Base-by-base conservation (phyloP, 2,888 invertebrate species). In the Euplagia quadripunctaria region DNA sequence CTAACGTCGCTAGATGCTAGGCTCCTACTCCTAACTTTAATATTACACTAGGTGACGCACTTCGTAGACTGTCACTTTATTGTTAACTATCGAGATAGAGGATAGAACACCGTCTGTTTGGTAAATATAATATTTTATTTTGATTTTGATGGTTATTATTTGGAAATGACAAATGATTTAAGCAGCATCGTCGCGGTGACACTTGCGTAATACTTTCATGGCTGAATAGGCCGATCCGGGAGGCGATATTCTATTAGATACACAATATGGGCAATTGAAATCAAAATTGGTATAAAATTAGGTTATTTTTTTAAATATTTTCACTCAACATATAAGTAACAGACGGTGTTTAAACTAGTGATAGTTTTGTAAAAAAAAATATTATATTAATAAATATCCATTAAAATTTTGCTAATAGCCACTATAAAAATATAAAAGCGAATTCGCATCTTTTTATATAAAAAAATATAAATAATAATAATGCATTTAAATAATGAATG, bases 401-500 rank as follows among this genome's bases (percentile, higher is more conserved):
- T 73, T 63, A 42, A 20, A 64, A 68, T 20, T 82, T 77, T 7
- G 83, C 79, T 78, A 72, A 73, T 76, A 76, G 76, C 74, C 71
- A 74, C 72, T 49, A 73, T 58, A 72, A 64, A 65, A 72, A 66
- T 70, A 68, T 58, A 73, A 67, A 78, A 70, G 79, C 69, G 65
- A 72, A 68, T 68, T 70, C 69, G 75, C 76, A 41, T 70, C 42
- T 71, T 80, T 82, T 73, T 79, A 73, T 72, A 68, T 71, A 58
- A 43, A 20, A 0, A 68, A 20, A 68, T 75, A 72, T 73, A 73
- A 81, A 75, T 81, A 85, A 83, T 86, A 81, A 75, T 81, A 85
- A 83, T 86, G 86, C 86, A 89, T 86, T 87, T 84, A 87, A 87
- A 82, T 75, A 85, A 82, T 81, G 77, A 81, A 86, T 87, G 87